Base-by-base conservation (phyloP, 2,797 vertebrate genomes). In the Esox lucius region DNA sequence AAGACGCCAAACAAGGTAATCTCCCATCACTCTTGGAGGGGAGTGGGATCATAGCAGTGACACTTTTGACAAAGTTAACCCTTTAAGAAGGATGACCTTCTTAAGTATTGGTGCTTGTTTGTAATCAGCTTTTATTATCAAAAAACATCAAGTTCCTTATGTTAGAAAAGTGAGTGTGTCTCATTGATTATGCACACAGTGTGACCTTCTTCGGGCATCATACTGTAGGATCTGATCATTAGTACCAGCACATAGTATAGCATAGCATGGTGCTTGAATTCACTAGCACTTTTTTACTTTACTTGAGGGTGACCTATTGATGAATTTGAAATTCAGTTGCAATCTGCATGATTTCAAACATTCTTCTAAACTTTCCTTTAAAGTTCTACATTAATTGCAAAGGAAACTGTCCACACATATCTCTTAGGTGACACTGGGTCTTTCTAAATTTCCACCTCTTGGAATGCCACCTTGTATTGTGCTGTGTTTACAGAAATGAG, bases 401-500 rank as follows among this genome's bases (percentile, higher is more conserved):
- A 71, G 17, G n/a, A 85, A 83, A 77, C 49, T 28, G 78, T 75
- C 46, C 42, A 31, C 26, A 75, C 49, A 33, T 17, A 70, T 46
- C 68, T 59, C 49, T 62, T 66, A 68, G 68, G 51, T 62, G 33
- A 71, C 76, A 51, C 68, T 70, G 39, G 71, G 76, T 75, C 74
- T 19, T 16, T 2, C 3, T 13, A 66, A 26, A 15, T 49, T 28
- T 17, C 46, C 42, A 46, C 62, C 61, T 16, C 81, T 75, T 69
- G 74, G 79, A 66, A 71, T 33, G 33, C 76, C 78, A 77, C 82
- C 79, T 85, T 90, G 81, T 72, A 74, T 88, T 88, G 84, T 92
- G 90, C 89, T 91, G 92, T 78, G 84, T 89, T 87, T 84, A 91
- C 91, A 91, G 83, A 90, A 92, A 87, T 70, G 81, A 89, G 81